Evolutionary conservation across 2,797 vertebrate species (phyloP), one percentile per base, ranked within the genome.

Genomic region (Cephalopachus bancanus): DNA sequence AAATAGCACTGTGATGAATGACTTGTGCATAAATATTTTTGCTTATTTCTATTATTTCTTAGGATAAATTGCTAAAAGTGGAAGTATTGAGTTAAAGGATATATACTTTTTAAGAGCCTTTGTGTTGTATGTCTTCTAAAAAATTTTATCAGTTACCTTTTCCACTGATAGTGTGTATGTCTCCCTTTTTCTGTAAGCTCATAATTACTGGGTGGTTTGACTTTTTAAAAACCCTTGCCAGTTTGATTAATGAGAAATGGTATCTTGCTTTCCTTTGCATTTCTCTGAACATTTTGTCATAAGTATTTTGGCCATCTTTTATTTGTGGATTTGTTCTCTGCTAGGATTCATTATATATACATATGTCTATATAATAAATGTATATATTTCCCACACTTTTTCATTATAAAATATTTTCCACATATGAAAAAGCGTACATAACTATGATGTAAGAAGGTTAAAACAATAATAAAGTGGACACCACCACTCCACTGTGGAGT

Each of bases 21-120:
- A 87, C 26, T 44, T 83, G 17, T 86, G 22, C 64, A 22, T 85
- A 96, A 89, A 83, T 86, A 74, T 80, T 84, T 93, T 78, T 83
- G 33, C 75, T n/a, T 5, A 33, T 67, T 19, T 94, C 60, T 97
- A 89, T 95, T 95, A 83, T 91, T 96, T 88, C 49, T 93, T 93
- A 89, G 59, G 69, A 76, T 91, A 94, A 93, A 91, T 84, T 94
- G 37, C 11, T 87, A 30, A 22, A 94, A 92, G 14, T 89, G 6
- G 37, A 76, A 15, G 96, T 94, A 80, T 49, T 83, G 44, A 74
- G 30, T 55, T 62, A 83, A 90, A 93, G 28, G 11, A 17, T 67
- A 69, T 84, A 76, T 95, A 9, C n/a, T 83, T 94, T 91, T 91
- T 84, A 62, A 95, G 94, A 26, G n/a, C 62, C 33, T 92, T 79